Percentiles rank a stretch among this genome's conserved stretches.
These are phyloP conservation scores for Penaeus chinensis DNA, from an alignment of 1,140 invertebrate genomes.

Conservation along the genomic window DNA sequence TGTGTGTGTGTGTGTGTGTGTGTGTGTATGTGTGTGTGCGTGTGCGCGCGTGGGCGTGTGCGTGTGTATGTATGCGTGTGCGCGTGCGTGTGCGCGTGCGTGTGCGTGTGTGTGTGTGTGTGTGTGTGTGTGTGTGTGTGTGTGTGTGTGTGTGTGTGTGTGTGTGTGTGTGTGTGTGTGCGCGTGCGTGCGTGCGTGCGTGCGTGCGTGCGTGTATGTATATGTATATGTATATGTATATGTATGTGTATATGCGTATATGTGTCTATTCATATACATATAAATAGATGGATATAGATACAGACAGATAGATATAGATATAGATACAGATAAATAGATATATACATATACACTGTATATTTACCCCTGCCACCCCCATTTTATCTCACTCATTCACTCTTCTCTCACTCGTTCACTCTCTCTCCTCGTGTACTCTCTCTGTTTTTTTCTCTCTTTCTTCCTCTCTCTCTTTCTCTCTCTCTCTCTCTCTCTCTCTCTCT, in stretches of 20 bases:
- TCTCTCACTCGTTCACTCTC: neutral
- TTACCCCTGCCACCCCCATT: neutral
- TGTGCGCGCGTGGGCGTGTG: no score
- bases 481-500: neutral
- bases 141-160: no score
- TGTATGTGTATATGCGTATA: slow-evolving; percentile 22
- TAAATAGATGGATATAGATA: neutral
- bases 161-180: no score
- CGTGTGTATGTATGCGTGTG: no score
- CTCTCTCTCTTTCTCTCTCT: neutral
- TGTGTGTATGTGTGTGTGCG: no score
- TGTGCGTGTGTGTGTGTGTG: no score
- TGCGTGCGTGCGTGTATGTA: neutral
- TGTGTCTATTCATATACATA: neutral
- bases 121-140: no score
- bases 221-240: slow-evolving; percentile 19
- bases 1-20: no score
- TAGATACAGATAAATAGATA: neutral
- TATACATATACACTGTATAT: neutral
- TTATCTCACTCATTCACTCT: neutral
- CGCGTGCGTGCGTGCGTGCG: no score
- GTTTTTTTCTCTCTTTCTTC: neutral
- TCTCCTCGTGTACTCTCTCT: neutral
- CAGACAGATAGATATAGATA: slow-evolving; percentile 18
- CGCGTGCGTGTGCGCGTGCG: no score